Conservation (phyloP, 2,888 invertebrate species). For the Boloria selene region DNA sequence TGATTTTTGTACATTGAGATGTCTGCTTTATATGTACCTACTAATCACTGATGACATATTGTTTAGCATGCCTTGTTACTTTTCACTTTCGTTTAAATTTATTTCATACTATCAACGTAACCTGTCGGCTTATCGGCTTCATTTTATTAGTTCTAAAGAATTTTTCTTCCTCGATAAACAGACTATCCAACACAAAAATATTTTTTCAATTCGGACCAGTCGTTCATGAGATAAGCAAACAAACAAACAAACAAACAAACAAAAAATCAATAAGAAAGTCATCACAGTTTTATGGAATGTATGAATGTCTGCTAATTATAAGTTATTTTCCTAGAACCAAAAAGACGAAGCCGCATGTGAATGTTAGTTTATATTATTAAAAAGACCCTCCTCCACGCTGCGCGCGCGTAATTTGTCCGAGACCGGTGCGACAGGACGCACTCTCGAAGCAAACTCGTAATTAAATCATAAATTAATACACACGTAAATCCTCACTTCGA, state of each 20-base stretch:
- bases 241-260: too few species aligned
- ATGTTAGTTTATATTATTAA: neutral
- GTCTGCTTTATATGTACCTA: neutral
- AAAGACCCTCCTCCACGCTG: neutral
- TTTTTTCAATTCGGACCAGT: too few species aligned
- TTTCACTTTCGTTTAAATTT: slow-evolving; percentile 6
- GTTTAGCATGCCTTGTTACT: slow-evolving; percentile 12
- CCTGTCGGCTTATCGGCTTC: too few species aligned
- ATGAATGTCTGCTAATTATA: too few species aligned
- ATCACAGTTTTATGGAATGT: too few species aligned
- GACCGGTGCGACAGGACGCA: slow-evolving; percentile 7
- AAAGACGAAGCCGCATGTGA: neutral
- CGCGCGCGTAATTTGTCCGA: neutral
- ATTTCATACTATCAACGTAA: too few species aligned
- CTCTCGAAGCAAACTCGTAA: slow-evolving; percentile 10
- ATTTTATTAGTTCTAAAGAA: too few species aligned
- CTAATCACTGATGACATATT: slow-evolving; percentile 16
- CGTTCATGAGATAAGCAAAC: too few species aligned
- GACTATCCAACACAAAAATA: too few species aligned
- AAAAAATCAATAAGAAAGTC: too few species aligned
- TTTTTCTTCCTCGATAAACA: too few species aligned
- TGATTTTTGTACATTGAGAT: neutral
- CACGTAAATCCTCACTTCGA: slow-evolving; percentile 16
- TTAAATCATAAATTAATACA: slow-evolving; percentile 23
- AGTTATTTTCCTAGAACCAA: neutral